Base-by-base conservation (phyloP, 2,113 vertebrate species). In the Astur gentilis region DNA sequence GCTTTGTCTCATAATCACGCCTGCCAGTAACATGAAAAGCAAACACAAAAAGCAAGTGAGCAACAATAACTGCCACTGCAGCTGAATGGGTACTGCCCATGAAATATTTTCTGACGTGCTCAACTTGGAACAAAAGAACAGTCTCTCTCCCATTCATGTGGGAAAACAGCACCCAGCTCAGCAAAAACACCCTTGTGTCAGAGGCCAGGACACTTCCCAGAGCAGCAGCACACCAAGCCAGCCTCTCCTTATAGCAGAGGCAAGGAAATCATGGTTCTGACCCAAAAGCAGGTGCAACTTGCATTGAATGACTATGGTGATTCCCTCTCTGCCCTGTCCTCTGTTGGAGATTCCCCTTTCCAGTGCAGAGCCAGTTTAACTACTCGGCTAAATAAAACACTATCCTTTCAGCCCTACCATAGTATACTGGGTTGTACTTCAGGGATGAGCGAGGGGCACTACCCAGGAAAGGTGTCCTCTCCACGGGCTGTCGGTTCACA, bases 1-100 rank as follows among this genome's bases (percentile, higher is more conserved):
- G 99, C 54, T 98, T 99, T 57, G 98, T 99, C 97, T 99, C 99
- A 79, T 98, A 99, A 91, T 99, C 99, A 57, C 99, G 98, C 98
- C 99, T 99, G 91, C 64, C 96, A 83, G 64, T 11, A 97, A 97
- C 18, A 38, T 10, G 52, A 67, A 77, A 91, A 95, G 89, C 61
- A 93, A 96, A 97, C 70, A 97, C 82, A 94, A 93, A 94, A 97
- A 90, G 27, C 14, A 7, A 95, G 45, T 77, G 55, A 94, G 80
- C 64, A 88, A 87, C 83, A 94, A 67, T 21, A 96, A 45, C 55
- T 73, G 26, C 20, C 50, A 52, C 66, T 71, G 83, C 69, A 94
- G 60, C 75, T 87, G 88, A 89, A 55, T 29, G 49, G 54, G 9
- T 89, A 55, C 90, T 84, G 50, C 83, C 89, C 64, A 91, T 31